Evolutionary conservation across 1,140 invertebrate species (phyloP), one percentile per base, ranked within the genome.

Genomic region (Drosophila ercepeae): DNA sequence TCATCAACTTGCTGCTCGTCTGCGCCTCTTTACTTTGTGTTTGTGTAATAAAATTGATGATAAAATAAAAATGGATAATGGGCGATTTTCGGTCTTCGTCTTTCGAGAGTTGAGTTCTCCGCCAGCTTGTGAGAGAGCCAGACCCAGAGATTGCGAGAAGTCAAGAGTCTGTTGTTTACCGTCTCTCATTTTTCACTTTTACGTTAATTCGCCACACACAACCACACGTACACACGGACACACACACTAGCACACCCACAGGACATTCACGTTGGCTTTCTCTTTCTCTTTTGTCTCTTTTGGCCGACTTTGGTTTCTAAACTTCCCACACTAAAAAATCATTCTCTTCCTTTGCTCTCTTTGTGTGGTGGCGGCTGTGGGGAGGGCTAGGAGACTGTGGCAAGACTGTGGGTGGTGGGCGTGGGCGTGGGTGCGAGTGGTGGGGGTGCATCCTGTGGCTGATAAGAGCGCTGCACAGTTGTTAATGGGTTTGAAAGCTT

Each of bases 31-130:
- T 78, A 75, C 79, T 84, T 82, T 77, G 64, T 69, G 78, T 69
- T 58, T 69, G 78, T 69, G 79, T 79, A 84, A 84, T 84, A 84
- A 84, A 84, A 84, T 84, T 84, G 79, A 84, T 79, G 81, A 84
- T 84, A 79, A 84, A 84, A 84, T 83, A 84, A 84, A 84, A 84
- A 79, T 84, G 79, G 79, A 84, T 84, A 84, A 84, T 84, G 79
- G 75, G 67, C 81, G 75, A 84, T 75, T 84, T 75, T 83, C 75
- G 70, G 74, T 81, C 48, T 60, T 76, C 58, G 58, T 42, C 34
- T 39, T 55, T 45, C 50, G 25, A 25, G 19, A 16, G 16, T 55
- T 61, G 60, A 64, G 29, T 48, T 61, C 25, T 32, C 19, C 14
- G 4, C 36, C 36, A 16, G 13, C n/a, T n/a, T n/a, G 34, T 3